Base-by-base conservation (phyloP, 2,888 invertebrate genomes). In the Cosmopolites sordidus region DNA sequence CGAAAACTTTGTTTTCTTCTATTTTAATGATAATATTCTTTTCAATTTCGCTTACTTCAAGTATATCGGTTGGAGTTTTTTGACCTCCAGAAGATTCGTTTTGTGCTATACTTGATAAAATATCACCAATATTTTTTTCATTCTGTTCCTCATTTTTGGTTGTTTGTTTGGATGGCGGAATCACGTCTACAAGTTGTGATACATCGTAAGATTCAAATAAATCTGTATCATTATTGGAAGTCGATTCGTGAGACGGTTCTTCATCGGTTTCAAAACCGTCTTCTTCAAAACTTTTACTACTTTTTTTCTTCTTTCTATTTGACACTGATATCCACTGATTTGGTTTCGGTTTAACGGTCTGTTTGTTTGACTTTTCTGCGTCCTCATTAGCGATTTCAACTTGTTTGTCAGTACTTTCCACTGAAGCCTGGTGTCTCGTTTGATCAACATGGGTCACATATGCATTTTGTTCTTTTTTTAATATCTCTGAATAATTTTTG, bases 291-390 rank as follows among this genome's bases (percentile, higher is more conserved):
- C 57, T 63, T 49, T 67, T 68, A 52, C 68, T 70, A 52, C 68
- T 70, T 55, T 72, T 73, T 14, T 73, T 65, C 52, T 73, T 73
- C 59, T 75, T 74, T 30, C 69, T 64, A 51, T 59, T 73, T 2
- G 71, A 70, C 2, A 75, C 75, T 0, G 73, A 66, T 33, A 74
- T 73, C 75, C 75, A 75, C 59, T 71, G 68, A 49, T 65, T 66
- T 16, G 62, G 55, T 16, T 49, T 51, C n/a, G 48, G 48, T 42
- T 42, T 60, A 16, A 44, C 14, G 12, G 12, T 16, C 16, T 54
- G 47, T 16, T 40, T 41, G 38, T 48, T 44, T 30, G 48, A 27
- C 33, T 39, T 29, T 38, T 43, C 29, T 6, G 18, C 12, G 30
- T 46, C 45, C 14, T 48, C 43, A 45, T 48, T 46, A 49, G 29